Evolutionary conservation across 2,113 vertebrate genomes (phyloP), one percentile per base, ranked within the genome.

Genomic region (Bubo bubo): DNA sequence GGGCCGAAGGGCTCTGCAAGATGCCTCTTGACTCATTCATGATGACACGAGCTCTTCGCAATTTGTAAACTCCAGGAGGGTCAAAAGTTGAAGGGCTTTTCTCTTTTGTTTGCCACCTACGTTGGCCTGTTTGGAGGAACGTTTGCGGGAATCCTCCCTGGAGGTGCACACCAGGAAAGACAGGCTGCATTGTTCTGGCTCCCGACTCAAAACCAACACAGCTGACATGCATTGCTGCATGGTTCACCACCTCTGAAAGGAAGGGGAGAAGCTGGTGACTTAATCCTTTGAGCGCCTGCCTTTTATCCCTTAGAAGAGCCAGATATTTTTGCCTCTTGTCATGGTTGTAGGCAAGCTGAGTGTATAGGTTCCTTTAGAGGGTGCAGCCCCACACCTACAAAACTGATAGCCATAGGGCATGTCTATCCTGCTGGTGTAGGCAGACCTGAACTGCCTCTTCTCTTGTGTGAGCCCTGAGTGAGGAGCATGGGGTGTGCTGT

Each of bases 31-130:
- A 80, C 88, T 97, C 96, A 96, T 10, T 76, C 67, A 62, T 5
- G 4, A 6, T 6, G 67, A 84, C 96, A 88, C 1, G 13, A 92
- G 60, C 81, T 71, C 85, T 63, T 66, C 2, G 3, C 67, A 63
- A 76, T 89, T 75, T 87, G 93, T 93, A 58, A 95, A 80, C 88
- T 86, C 23, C 13, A 11, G 58, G 45, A 7, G 90, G 96, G 90
- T 97, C 88, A 95, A 80, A 95, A 97, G 88, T 96, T 96, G 88
- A 97, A 88, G 74, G 74, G 45, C 18, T 96, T 80, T 77, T 35
- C 67, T 86, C 91, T 66, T 90, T 95, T 76, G 79, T 95, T 86
- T 24, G 2, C 84, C 90, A 79, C 73, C 92, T 85, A 62, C 28
- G 1, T 20, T 23, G 39, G 43, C 87, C 71, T 35, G 14, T 53